Evolutionary conservation across 2,888 invertebrate species (phyloP), one percentile per base, ranked within the genome.

Genomic region (Ypsolopha scabrella): DNA sequence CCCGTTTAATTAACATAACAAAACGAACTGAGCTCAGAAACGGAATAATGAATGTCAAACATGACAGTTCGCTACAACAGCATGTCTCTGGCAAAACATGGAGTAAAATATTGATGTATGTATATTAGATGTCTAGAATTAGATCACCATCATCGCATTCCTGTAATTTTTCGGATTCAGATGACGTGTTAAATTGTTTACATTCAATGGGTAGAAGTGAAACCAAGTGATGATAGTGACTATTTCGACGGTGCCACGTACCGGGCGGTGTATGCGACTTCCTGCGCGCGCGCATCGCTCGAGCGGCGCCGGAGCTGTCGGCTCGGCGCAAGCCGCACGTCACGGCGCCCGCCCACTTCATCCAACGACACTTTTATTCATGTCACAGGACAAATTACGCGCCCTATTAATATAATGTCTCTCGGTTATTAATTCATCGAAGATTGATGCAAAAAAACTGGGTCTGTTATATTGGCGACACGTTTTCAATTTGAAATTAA

Each of bases 171-270:
- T 24, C 24, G 24, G 24, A 24, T 24, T 24, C 46, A 59, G 66
- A 60, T 56, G 60, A 64, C 61, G 58, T 53, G 60, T 56, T 63
- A 61, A 65, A 74, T 72, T 77, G 71, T 75, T 77, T 73, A 73
- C 68, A 67, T 68, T 62, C 65, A 63, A 57, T 58, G 70, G 24
- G 4, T 24, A 24, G 72, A 71, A 76, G 70, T 62, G 56, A 59
- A 67, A 67, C 68, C 75, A 73, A 73, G 70, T 79, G 76, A 81
- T 72, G 59, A 60, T 13, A 13, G 46, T 35, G n/a, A 80, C 80
- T 85, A 83, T 83, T 82, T 80, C 68, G 70, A 80, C 65, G 71
- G 58, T 62, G 69, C 70, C 70, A 74, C 71, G 72, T 73, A 69
- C 60, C 64, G 62, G 63, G 61, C 58, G 61, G 63, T 60, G 60